These are phyloP conservation scores for Bellardia bayeri DNA, from an alignment of 2,888 invertebrate genomes.

Conservation along the genomic window DNA sequence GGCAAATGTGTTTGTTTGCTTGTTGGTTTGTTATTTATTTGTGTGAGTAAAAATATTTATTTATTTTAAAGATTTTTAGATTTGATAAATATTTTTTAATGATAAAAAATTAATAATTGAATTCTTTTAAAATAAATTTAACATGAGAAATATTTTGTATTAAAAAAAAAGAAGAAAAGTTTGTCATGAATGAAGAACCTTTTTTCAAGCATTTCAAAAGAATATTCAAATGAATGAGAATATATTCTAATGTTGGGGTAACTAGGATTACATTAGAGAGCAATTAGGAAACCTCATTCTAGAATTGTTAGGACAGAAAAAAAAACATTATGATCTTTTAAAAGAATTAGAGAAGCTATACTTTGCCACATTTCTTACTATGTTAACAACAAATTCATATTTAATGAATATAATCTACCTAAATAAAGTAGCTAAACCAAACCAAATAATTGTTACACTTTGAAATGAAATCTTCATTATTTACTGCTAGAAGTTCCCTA, in stretches of 20 bases:
- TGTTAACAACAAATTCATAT: too few relatives aligned
- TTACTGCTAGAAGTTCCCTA: background rate
- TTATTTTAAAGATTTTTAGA: slow-evolving; percentile 43
- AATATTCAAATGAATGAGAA: background rate
- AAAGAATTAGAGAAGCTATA: too few relatives aligned
- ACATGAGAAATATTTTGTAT: slow-evolving; percentile 78
- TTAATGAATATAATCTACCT: too few relatives aligned
- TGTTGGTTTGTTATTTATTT: slow-evolving; percentile 21
- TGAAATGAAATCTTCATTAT: too few relatives aligned
- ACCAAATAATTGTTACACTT: too few relatives aligned
- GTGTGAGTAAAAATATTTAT: slow-evolving; percentile 32
- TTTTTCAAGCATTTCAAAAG: background rate
- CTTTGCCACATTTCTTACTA: too few relatives aligned
- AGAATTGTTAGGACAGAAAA: too few relatives aligned
- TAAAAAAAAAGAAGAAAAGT: background rate
- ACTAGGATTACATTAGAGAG: too few relatives aligned
- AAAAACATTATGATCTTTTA: too few relatives aligned
- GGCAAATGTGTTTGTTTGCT: background rate
- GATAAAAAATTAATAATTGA: slow-evolving; percentile 82
- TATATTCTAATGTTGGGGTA: too few relatives aligned
- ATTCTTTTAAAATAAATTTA: slow-evolving; percentile 80
- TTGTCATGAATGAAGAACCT: background rate
- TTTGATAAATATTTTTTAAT: slow-evolving; percentile 57
- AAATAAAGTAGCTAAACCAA: too few relatives aligned
- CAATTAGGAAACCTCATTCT: too few relatives aligned